Base-by-base conservation (phyloP, 2,888 invertebrate genomes). In the Lochmaea capreae region DNA sequence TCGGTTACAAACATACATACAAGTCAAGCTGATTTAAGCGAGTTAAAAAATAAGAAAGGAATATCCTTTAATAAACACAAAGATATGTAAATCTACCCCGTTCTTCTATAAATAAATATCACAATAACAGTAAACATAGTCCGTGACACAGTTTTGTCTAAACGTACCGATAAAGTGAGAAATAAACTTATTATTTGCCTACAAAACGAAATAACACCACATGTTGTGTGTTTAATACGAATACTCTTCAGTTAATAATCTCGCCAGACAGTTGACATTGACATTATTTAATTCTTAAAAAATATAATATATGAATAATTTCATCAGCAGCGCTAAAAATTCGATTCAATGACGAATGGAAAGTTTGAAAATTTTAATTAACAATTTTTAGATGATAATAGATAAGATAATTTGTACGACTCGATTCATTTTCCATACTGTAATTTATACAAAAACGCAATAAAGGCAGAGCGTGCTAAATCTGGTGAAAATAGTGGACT, bases 71-170 rank as follows among this genome's bases (percentile, higher is more conserved):
- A 33, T 33, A 33, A 33, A 5, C 33, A 8, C 33, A 33, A 33
- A 33, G 33, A 33, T 8, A 33, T 33, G 33, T 33, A 2, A 52
- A 52, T 52, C 16, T n/a, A 52, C 8, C 52, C 62, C n/a, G n/a
- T 18, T n/a, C 62, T 39, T n/a, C 9, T 26, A 18, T 58, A 18
- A 46, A 46, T 46, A 14, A 46, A 58, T 39, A 16, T 62, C 14
- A 62, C 26, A 39, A 42, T 62, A 62, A n/a, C 52, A 52, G 39
- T n/a, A 39, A 14, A 62, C 39, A n/a, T 16, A 39, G 62, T 33
- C 62, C 62, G 8, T 62, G 62, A 62, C 62, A 62, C 62, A 42
- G 42, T 62, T 62, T 14, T 62, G 16, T 62, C 62, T 62, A 6
- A 16, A 39, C 10, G n/a, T 22, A 16, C 52, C n/a, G 39, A 16